Evolutionary conservation across 2,113 vertebrate species (phyloP).

Genomic region (Protobothrops flavoviridis): DNA sequence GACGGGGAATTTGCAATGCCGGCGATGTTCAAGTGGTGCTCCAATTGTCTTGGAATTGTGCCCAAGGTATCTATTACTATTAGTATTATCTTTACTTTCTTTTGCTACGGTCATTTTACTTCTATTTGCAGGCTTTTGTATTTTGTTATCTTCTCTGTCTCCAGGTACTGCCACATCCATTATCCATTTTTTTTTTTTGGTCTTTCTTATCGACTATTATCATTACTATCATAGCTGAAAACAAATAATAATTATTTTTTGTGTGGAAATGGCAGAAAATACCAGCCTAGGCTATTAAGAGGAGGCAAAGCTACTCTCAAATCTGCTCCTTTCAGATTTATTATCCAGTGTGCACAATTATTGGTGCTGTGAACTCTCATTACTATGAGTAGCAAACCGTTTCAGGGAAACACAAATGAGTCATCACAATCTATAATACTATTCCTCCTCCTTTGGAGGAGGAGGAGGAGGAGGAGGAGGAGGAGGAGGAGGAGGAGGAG

Average conservation of each 20-base stretch:
- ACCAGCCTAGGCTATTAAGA: not conserved
- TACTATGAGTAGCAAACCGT: not conserved
- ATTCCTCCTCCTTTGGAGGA: not conserved
- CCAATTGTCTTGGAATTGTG: too few relatives aligned
- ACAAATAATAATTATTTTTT: not conserved
- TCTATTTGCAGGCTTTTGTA: too few relatives aligned
- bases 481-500: too few relatives aligned
- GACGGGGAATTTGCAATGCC: too few relatives aligned
- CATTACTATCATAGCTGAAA: not conserved
- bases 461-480: too few relatives aligned
- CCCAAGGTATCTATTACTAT: too few relatives aligned
- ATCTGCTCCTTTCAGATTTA: not conserved
- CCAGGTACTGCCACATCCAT: too few relatives aligned
- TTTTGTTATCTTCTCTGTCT: too few relatives aligned
- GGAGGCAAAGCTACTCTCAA: not conserved
- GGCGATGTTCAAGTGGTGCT: too few relatives aligned
- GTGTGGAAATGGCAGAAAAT: not conserved
- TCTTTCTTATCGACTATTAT: not conserved
- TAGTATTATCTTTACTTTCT: too few relatives aligned
- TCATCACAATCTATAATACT: not conserved
- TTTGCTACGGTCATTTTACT: too few relatives aligned
- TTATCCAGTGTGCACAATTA: not conserved
- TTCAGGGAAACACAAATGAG: not conserved
- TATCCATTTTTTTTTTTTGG: too few relatives aligned
- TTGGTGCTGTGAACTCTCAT: not conserved